Conservation (phyloP, 2,797 vertebrate genomes). For the Acrossocheilus wenchowensis region DNA sequence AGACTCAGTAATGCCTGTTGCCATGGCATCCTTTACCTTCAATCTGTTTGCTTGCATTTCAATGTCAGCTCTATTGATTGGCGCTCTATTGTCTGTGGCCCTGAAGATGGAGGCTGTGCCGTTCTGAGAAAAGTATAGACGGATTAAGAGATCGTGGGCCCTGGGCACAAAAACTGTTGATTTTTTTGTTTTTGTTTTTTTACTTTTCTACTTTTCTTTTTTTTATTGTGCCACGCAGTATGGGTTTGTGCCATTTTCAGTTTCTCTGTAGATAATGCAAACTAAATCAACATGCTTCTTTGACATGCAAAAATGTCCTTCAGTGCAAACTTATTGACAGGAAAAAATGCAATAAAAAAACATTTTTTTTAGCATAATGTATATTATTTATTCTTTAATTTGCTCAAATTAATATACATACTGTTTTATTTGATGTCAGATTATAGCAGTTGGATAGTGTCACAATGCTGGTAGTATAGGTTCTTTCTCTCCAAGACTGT, state of each 20-base stretch:
- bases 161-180: neutral
- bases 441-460: neutral
- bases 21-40: conserved; percentile 54
- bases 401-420: neutral
- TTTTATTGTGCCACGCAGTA: neutral
- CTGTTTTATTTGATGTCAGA: neutral
- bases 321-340: neutral
- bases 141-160: conserved; percentile 34
- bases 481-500: neutral
- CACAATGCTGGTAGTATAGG: neutral
- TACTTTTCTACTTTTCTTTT: neutral
- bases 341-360: neutral
- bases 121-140: conserved; percentile 21
- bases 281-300: neutral
- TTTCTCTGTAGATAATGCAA: neutral
- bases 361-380: neutral
- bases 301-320: neutral
- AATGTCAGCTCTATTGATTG: conserved; percentile 62
- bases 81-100: conserved; percentile 57
- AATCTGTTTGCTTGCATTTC: conserved; percentile 58
- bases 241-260: neutral
- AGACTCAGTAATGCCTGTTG: conserved; percentile 53
- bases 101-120: conserved; percentile 42
- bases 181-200: neutral
- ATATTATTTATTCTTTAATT: neutral